phyloP scores from a whole-genome alignment of 92 coral and sea anemone genomes.

The Porites lobata region DNA sequence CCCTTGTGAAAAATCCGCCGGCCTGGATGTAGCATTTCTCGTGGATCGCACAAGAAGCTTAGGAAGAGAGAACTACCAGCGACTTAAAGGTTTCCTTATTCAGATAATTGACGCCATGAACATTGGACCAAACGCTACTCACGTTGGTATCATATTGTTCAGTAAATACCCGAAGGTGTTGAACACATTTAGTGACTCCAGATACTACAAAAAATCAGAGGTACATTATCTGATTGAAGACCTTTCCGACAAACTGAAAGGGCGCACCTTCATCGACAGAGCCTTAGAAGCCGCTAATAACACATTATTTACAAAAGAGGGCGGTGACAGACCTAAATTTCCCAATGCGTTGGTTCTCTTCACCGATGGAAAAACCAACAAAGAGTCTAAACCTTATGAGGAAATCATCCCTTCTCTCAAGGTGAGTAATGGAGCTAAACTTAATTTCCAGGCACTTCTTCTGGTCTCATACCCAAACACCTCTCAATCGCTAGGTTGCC shows the following conservation, averaged over 20 bases:
- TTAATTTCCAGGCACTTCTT: too few species aligned
- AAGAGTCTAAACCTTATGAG: neutral
- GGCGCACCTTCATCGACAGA: slow-evolving; percentile 22
- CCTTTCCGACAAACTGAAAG: neutral
- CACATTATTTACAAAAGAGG: slow-evolving; percentile 18
- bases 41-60: slow-evolving; percentile 33
- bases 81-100: slow-evolving; percentile 28
- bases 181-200: slow-evolving; percentile 14
- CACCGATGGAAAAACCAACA: slow-evolving; percentile 38
- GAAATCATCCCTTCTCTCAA: neutral
- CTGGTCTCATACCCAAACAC: too few species aligned
- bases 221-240: slow-evolving; percentile 3
- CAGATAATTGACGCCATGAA: slow-evolving; percentile 8
- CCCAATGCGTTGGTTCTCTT: slow-evolving; percentile 41
- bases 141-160: slow-evolving; percentile 6
- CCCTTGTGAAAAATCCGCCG: slow-evolving; percentile 1
- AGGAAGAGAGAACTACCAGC: neutral
- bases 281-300: slow-evolving; percentile 41
- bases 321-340: slow-evolving; percentile 30
- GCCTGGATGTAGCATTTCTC: slow-evolving; percentile 29
- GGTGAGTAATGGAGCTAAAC: neutral
- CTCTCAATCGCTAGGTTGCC: too few species aligned
- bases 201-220: slow-evolving; percentile 1
- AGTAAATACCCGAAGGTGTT: neutral
- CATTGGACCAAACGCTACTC: slow-evolving; percentile 26